Percentiles rank a stretch among this genome's conserved stretches.
phyloP scores from a whole-genome alignment of 2,888 invertebrate genomes.

The Synanthedon tipuliformis region DNA sequence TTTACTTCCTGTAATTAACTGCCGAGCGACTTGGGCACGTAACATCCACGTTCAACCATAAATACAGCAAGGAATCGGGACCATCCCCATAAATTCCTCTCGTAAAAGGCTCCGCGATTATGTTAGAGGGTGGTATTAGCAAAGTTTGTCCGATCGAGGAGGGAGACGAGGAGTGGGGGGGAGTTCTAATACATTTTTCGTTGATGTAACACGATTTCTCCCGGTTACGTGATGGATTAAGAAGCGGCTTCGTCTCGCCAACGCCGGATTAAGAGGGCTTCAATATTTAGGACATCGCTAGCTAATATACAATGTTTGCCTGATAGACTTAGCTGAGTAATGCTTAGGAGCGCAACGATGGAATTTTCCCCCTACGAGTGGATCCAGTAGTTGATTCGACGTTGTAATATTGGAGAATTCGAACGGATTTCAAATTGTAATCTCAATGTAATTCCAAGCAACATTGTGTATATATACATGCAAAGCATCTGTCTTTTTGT shows the following conservation, averaged over 20 bases:
- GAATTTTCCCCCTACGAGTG: not conserved
- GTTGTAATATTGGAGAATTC: not conserved
- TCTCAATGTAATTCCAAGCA: too few species aligned
- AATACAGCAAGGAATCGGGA: conserved; percentile 68
- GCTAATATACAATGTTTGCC: conserved; percentile 63
- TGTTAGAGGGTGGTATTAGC: conserved; percentile 71
- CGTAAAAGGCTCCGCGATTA: conserved; percentile 70
- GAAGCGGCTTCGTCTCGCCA: conserved; percentile 58
- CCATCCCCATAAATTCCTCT: conserved; percentile 69
- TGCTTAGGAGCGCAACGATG: conserved; percentile 15
- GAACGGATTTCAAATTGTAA: too few species aligned
- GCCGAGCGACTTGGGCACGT: conserved; percentile 50
- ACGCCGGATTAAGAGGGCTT: conserved; percentile 59
- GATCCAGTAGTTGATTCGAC: not conserved
- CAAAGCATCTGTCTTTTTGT: too few species aligned
- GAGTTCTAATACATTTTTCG: conserved; percentile 70
- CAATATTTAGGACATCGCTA: conserved; percentile 60
- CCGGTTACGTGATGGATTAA: conserved; percentile 72
- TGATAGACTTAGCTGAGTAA: conserved; percentile 53
- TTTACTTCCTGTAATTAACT: conserved; percentile 59
- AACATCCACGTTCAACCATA: conserved; percentile 58
- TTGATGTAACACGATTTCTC: conserved; percentile 72
- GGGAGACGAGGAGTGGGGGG: conserved; percentile 29
- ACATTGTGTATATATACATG: too few species aligned
- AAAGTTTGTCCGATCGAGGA: conserved; percentile 67